Percentiles rank a stretch among this genome's conserved stretches.
Evolutionary conservation across 92 coral and sea anemone species (phyloP).

Genomic region (Hydrozoanthus gracilis): DNA sequence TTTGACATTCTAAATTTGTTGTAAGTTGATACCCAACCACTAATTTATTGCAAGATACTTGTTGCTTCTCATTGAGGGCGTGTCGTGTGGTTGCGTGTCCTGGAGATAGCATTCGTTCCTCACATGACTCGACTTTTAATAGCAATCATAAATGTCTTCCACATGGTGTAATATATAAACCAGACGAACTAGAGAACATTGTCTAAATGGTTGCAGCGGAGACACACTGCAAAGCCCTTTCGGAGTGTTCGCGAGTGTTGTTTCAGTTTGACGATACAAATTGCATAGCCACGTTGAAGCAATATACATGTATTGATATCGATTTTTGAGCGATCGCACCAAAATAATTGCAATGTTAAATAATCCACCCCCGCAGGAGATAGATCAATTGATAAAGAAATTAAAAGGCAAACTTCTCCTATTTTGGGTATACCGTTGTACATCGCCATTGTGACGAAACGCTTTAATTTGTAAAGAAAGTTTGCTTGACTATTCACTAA

Average conservation of each 20-base stretch:
- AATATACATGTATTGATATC: neutral
- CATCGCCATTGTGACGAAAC: conserved; percentile 8
- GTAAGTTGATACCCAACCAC: conserved; percentile 5
- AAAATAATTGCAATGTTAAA: conserved; percentile 30
- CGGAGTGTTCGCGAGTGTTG: neutral
- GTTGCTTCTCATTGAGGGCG: conserved; percentile 8
- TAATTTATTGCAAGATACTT: conserved; percentile 9
- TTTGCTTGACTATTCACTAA: neutral
- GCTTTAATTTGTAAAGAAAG: neutral
- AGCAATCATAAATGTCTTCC: neutral
- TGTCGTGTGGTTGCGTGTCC: conserved; percentile 42
- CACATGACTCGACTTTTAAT: conserved; percentile 13
- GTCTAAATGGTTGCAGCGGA: neutral
- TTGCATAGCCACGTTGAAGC: neutral
- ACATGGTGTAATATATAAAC: neutral
- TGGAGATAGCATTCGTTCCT: conserved; percentile 28
- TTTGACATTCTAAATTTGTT: neutral
- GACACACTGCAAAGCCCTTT: neutral
- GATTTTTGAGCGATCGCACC: neutral
- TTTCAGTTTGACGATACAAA: neutral
- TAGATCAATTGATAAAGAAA: neutral
- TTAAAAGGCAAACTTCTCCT: neutral
- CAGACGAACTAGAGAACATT: neutral
- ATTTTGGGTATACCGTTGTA: conserved; percentile 33
- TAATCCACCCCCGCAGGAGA: conserved; percentile 25